Conservation (phyloP, 2,113 vertebrate genomes). For the Oryzias celebensis region DNA sequence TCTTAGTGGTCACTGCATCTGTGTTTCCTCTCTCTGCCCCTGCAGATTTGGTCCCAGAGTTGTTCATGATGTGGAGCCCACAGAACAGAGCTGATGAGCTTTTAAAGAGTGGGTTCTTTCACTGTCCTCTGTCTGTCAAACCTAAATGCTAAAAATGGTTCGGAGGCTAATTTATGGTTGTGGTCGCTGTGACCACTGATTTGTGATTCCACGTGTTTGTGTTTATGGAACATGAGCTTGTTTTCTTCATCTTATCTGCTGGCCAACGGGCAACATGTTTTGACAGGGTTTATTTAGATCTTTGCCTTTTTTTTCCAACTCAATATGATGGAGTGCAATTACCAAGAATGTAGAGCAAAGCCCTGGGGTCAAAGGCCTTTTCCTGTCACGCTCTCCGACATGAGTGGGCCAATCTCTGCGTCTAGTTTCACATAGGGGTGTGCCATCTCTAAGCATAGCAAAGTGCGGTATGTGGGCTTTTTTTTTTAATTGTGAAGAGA, state of each 20-base stretch:
- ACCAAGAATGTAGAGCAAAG: constrained; percentile 63
- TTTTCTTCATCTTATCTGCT: constrained; percentile 75
- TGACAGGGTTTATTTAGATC: constrained; percentile 77
- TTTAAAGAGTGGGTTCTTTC: constrained; percentile 77
- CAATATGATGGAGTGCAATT: constrained; percentile 74
- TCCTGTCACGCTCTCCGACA: constrained; percentile 69
- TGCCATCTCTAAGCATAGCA: constrained; percentile 19
- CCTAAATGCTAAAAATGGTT: constrained; percentile 71
- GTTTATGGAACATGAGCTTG: constrained; percentile 73
- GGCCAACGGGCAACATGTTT: constrained; percentile 70
- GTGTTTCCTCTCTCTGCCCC: constrained; percentile 47
- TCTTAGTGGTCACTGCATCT: constrained; percentile 48
- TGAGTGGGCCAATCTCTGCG: constrained; percentile 33
- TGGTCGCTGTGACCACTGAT: constrained; percentile 66
- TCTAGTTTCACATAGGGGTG: constrained; percentile 18
- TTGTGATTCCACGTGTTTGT: constrained; percentile 76
- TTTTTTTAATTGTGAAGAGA: constrained; percentile 18
- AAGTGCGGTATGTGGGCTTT: constrained; percentile 13
- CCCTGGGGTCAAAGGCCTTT: constrained; percentile 70
- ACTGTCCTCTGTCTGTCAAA: constrained; percentile 51
- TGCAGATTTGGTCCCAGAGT: constrained; percentile 43
- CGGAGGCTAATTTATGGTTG: constrained; percentile 75
- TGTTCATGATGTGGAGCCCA: constrained; percentile 37
- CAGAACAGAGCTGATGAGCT: constrained; percentile 70
- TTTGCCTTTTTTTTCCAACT: constrained; percentile 69